Conservation (phyloP, 2,888 invertebrate genomes). For the Oxytorus armatus region DNA sequence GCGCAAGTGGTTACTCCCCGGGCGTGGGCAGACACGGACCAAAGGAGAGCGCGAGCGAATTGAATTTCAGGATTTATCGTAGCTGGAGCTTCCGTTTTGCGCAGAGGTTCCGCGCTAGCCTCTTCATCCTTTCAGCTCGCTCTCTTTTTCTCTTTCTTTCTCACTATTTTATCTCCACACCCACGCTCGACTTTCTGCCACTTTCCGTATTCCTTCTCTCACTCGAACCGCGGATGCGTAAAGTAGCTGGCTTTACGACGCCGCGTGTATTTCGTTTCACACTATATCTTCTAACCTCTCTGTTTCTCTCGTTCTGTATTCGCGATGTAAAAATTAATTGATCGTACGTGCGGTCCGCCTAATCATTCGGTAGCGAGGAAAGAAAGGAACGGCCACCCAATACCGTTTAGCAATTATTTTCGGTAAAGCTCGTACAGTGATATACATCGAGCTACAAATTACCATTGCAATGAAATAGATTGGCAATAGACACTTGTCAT, state of each 20-base stretch:
- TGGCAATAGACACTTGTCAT: no score
- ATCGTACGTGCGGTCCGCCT: conserved; percentile 71
- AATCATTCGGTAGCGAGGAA: conserved; percentile 10
- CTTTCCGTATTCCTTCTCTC: conserved; percentile 48
- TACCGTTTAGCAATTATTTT: background rate
- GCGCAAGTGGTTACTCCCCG: conserved; percentile 69
- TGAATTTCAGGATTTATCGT: conserved; percentile 84
- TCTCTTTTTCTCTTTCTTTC: conserved; percentile 37
- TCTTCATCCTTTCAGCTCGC: conserved; percentile 35
- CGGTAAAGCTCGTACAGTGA: background rate
- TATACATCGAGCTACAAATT: background rate
- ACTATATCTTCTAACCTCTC: background rate
- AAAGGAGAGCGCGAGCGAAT: conserved; percentile 75
- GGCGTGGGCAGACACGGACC: conserved; percentile 68
- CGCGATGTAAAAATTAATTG: conserved; percentile 75
- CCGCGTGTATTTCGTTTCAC: conserved; percentile 65
- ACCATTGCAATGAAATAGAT: no score
- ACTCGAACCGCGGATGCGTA: conserved; percentile 75
- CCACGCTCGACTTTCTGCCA: conserved; percentile 11
- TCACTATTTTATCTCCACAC: conserved; percentile 42
- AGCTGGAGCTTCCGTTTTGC: conserved; percentile 82
- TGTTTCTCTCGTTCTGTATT: conserved; percentile 20
- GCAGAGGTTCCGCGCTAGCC: conserved; percentile 68
- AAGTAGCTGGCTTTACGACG: conserved; percentile 81
- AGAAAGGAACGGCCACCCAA: background rate